These are phyloP conservation scores for Rhipidura dahli DNA, from an alignment of 2,113 vertebrate species.

Conservation along the genomic window DNA sequence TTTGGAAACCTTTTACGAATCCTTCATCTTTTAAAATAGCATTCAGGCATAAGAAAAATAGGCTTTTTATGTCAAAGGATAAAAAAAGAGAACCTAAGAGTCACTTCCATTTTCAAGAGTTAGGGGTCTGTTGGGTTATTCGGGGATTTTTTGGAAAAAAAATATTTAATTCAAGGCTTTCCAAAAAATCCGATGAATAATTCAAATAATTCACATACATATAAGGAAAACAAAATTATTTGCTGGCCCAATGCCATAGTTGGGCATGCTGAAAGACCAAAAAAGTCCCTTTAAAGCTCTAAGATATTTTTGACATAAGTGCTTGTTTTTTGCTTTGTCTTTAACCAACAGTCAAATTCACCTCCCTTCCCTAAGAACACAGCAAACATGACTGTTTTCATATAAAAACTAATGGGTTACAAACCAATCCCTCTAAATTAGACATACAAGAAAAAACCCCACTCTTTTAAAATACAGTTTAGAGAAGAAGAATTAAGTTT, in stretches of 20 bases:
- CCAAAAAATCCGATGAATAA: neutral
- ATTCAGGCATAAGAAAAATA: neutral
- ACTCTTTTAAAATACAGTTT: neutral
- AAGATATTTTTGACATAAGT: neutral
- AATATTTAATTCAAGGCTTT: neutral
- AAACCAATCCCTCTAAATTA: neutral
- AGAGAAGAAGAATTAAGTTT: neutral
- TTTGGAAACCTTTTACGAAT: neutral
- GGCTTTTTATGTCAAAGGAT: neutral
- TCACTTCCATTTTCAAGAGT: neutral
- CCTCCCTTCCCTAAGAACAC: neutral
- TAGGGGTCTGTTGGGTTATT: neutral
- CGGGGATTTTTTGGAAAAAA: neutral
- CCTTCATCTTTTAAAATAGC: neutral
- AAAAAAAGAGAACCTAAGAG: neutral
- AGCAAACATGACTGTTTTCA: neutral
- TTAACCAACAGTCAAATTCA: neutral
- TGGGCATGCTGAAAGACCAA: neutral
- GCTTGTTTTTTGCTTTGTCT: neutral
- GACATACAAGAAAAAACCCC: neutral
- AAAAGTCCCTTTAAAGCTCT: neutral
- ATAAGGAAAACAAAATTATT: conserved; percentile 34
- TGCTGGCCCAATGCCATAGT: neutral
- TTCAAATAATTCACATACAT: conserved; percentile 17
- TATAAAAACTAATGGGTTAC: neutral